These are phyloP conservation scores for Acleris laterana DNA, from an alignment of 2,888 invertebrate species.

Conservation along the genomic window DNA sequence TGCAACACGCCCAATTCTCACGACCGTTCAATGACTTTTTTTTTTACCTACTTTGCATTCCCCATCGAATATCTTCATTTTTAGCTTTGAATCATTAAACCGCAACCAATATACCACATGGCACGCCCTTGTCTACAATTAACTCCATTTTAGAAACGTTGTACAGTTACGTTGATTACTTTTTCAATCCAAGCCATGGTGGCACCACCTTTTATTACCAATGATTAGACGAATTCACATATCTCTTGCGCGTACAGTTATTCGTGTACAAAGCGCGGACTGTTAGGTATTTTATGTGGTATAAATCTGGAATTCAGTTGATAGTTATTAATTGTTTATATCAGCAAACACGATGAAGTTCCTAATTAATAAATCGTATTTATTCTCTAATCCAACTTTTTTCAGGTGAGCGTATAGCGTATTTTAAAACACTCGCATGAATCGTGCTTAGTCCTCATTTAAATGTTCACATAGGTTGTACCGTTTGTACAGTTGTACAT, in stretches of 20 bases:
- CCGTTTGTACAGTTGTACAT: conserved; percentile 9
- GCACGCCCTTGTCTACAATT: conserved; percentile 37
- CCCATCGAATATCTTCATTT: conserved; percentile 20
- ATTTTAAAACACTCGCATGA: no score
- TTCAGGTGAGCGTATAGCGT: no score
- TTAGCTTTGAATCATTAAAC: conserved; percentile 14
- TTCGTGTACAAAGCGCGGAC: conserved; percentile 20
- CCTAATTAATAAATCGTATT: not conserved
- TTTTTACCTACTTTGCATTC: not conserved
- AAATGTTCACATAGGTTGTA: no score
- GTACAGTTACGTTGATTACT: conserved; percentile 41
- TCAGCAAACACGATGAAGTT: not conserved
- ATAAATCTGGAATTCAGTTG: conserved; percentile 2
- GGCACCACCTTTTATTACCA: conserved; percentile 35
- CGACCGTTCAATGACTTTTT: not conserved
- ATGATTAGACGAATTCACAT: conserved; percentile 38
- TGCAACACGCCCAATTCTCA: conserved; percentile 7
- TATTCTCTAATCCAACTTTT: no score
- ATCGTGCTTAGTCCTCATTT: no score
- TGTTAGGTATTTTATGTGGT: conserved; percentile 23
- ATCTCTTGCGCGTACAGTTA: conserved; percentile 15
- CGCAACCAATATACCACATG: conserved; percentile 26
- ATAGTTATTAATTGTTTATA: not conserved
- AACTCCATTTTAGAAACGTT: conserved; percentile 34
- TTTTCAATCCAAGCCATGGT: conserved; percentile 31